These are phyloP conservation scores for Arrhamphus sclerolepis DNA, from an alignment of 2,797 vertebrate genomes.

Conservation along the genomic window DNA sequence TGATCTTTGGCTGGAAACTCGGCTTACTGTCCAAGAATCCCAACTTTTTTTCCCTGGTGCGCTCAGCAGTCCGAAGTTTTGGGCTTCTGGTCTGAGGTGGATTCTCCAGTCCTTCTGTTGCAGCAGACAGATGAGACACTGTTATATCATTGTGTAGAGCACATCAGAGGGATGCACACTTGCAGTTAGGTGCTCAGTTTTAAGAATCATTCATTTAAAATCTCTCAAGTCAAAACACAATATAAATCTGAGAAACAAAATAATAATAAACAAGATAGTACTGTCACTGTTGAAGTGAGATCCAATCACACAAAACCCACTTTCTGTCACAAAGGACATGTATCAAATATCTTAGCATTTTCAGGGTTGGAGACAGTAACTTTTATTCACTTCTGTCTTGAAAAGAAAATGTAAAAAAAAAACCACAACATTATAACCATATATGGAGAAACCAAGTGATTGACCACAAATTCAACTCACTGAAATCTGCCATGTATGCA, in stretches of 20 bases:
- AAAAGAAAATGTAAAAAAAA: too few relatives aligned
- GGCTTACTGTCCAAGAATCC: conserved; percentile 86
- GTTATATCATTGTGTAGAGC: background rate
- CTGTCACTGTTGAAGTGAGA: too few relatives aligned
- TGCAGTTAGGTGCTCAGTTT: background rate
- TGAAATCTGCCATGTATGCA: too few relatives aligned
- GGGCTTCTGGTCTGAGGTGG: conserved; percentile 42
- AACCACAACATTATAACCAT: too few relatives aligned
- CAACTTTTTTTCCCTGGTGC: conserved; percentile 81
- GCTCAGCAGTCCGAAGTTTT: conserved; percentile 74
- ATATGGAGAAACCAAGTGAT: too few relatives aligned
- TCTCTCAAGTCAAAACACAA: background rate
- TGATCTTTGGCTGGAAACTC: conserved; percentile 88
- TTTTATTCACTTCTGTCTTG: too few relatives aligned
- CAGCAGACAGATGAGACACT: conserved; percentile 22
- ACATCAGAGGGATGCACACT: background rate
- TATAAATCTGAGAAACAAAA: background rate
- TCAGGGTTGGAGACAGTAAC: too few relatives aligned
- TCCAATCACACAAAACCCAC: too few relatives aligned
- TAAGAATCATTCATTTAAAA: background rate
- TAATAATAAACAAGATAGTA: background rate
- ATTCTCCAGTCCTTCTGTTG: conserved; percentile 64
- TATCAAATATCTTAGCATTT: too few relatives aligned
- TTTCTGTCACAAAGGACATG: too few relatives aligned
- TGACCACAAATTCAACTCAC: too few relatives aligned